Evolutionary conservation across 2,888 invertebrate genomes (phyloP), one percentile per base, ranked within the genome.

Genomic region (Vesta saturnalis): DNA sequence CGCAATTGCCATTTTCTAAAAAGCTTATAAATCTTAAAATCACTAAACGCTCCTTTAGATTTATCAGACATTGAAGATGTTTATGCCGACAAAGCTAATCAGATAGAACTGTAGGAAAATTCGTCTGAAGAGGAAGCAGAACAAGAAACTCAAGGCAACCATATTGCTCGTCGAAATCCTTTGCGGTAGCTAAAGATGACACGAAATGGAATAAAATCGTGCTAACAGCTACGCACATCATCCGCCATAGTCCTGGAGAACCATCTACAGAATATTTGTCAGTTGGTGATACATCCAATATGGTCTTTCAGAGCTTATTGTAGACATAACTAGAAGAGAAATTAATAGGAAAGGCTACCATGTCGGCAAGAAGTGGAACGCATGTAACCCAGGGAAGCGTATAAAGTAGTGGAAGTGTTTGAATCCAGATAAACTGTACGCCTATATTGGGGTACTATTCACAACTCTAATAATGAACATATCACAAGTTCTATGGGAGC

Each of bases 401-500:
- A 12, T 6, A 5, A 54, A 19, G 30, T 6, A 16, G 12, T 21
- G n/a, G 12, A 21, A 19, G 12, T 12, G 21, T 18, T 16, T 10
- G 54, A 21, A 54, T 22, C n/a, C 5, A 19, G 15, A 56, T 56
- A 10, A 15, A 52, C 16, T n/a, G 8, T 52, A 16, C 16, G 15
- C 5, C 4, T 30, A 30, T 6, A 23, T 15, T 30, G 23, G 35
- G 56, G 56, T 8, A 5, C 15, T 12, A 16, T 30, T 15, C 30
- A n/a, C n/a, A n/a, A 56, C 30, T 56, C 30, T 10, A 56, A n/a
- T 30, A 56, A 23, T 30, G 12, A 23, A 35, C 30, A 56, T 16
- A 15, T 56, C 6, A n/a, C 21, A 15, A n/a, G 56, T 56, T 15
- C 22, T 56, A 30, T 56, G 56, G 35, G 30, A 56, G 16, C 21